phyloP scores from a whole-genome alignment of 2,797 vertebrate genomes.

The Sebastes itinus region DNA sequence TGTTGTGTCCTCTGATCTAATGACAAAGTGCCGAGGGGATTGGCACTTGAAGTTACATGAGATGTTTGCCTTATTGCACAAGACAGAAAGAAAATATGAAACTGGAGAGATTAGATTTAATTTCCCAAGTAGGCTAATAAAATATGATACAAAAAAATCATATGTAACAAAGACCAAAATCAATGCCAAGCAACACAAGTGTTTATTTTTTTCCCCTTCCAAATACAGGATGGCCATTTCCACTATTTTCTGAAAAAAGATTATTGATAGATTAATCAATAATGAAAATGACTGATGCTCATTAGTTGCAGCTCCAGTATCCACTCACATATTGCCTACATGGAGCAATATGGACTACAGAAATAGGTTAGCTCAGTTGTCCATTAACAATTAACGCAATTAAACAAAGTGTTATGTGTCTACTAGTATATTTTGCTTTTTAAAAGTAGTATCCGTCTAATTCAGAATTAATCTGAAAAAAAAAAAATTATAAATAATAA shows the following conservation, averaged over 20 bases:
- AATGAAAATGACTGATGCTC: neutral
- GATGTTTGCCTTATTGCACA: neutral
- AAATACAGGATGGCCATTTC: neutral
- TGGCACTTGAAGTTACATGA: neutral
- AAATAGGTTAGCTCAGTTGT: neutral
- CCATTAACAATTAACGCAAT: neutral
- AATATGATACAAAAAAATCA: neutral
- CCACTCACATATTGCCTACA: neutral
- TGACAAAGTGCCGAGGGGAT: neutral
- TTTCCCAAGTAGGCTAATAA: neutral
- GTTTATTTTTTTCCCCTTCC: neutral
- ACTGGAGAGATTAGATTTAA: neutral
- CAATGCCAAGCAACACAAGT: neutral
- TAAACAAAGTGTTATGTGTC: neutral
- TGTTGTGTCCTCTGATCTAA: slow-evolving; percentile 2
- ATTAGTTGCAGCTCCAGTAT: neutral
- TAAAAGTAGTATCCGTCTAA: neutral
- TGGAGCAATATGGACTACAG: neutral
- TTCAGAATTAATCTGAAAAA: neutral
- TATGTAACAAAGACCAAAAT: neutral
- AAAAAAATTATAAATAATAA: too few relatives aligned
- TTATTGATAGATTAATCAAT: neutral
- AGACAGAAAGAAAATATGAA: neutral
- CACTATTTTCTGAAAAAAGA: neutral
- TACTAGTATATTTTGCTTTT: neutral